phyloP scores from a whole-genome alignment of 2,113 vertebrate species.

The Manacus vitellinus region DNA sequence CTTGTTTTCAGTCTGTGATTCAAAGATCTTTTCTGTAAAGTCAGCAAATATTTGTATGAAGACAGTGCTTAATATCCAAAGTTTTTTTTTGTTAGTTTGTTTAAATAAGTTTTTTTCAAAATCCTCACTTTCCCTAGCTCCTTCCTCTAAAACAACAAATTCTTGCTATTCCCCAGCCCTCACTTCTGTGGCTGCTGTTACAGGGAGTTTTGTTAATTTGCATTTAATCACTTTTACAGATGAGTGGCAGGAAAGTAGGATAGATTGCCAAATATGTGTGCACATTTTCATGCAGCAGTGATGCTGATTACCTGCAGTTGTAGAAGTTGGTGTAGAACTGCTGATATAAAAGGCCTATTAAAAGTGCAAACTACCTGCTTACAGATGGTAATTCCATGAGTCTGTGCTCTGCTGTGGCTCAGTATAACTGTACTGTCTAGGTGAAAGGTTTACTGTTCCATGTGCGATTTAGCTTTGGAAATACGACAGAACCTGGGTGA shows the following conservation, averaged over 20 bases:
- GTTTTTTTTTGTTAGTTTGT: background rate
- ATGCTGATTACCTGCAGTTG: background rate
- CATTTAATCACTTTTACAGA: background rate
- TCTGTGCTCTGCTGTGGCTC: background rate
- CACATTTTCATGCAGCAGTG: background rate
- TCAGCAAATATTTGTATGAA: background rate
- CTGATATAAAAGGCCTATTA: background rate
- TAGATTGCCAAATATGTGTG: background rate
- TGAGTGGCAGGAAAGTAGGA: background rate
- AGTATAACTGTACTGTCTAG: background rate
- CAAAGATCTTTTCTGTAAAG: background rate
- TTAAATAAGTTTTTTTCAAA: background rate
- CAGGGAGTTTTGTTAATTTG: background rate
- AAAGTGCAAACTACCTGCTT: background rate
- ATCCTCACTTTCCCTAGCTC: background rate
- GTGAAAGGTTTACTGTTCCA: background rate
- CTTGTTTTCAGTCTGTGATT: background rate
- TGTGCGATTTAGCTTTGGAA: background rate
- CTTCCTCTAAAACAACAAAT: background rate
- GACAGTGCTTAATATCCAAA: background rate
- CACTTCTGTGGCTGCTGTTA: background rate
- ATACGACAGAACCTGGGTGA: background rate
- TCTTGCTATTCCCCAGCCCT: accelerated
- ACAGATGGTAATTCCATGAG: background rate
- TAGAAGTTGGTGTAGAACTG: background rate